Conservation (phyloP, 2,888 invertebrate genomes). For the Eristalis arbustorum region DNA sequence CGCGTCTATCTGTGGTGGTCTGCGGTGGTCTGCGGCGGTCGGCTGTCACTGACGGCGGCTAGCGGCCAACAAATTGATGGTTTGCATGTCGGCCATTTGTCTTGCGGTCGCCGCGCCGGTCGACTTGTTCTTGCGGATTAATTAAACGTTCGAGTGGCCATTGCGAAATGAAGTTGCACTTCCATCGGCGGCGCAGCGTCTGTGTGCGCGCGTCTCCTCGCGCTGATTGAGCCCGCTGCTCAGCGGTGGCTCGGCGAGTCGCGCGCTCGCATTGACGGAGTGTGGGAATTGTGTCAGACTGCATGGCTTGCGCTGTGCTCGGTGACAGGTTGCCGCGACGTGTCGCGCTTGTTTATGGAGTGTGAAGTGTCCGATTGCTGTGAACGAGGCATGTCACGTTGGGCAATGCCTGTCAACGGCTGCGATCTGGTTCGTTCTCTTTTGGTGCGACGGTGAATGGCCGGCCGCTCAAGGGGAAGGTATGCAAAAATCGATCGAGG, state of each 20-base stretch:
- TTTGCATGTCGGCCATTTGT: slow-evolving; percentile 78
- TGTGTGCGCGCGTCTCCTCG: too few relatives aligned
- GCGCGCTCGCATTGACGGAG: slow-evolving; percentile 39
- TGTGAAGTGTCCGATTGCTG: slow-evolving; percentile 9
- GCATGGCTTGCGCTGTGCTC: slow-evolving; percentile 7
- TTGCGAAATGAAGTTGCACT: slow-evolving; percentile 63
- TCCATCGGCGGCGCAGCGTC: neutral
- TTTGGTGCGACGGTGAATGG: neutral
- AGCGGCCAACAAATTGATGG: slow-evolving; percentile 77
- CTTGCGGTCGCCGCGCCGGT: slow-evolving; percentile 72
- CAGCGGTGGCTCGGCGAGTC: slow-evolving; percentile 1
- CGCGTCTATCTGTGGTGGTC: neutral
- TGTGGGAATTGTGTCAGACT: slow-evolving; percentile 62
- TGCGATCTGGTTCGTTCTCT: too few relatives aligned
- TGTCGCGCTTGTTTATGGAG: slow-evolving; percentile 3
- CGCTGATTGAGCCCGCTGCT: slow-evolving; percentile 2
- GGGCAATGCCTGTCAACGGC: too few relatives aligned
- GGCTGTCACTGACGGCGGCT: slow-evolving; percentile 52
- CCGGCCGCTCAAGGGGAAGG: neutral
- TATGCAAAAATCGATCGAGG: neutral
- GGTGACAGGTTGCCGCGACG: slow-evolving; percentile 20
- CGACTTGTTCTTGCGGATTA: slow-evolving; percentile 58
- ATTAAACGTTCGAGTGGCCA: slow-evolving; percentile 54
- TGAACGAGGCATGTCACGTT: neutral
- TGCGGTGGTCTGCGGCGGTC: slow-evolving; percentile 20